Conservation (phyloP, 2,113 vertebrate genomes). For the Proteles cristata region DNA sequence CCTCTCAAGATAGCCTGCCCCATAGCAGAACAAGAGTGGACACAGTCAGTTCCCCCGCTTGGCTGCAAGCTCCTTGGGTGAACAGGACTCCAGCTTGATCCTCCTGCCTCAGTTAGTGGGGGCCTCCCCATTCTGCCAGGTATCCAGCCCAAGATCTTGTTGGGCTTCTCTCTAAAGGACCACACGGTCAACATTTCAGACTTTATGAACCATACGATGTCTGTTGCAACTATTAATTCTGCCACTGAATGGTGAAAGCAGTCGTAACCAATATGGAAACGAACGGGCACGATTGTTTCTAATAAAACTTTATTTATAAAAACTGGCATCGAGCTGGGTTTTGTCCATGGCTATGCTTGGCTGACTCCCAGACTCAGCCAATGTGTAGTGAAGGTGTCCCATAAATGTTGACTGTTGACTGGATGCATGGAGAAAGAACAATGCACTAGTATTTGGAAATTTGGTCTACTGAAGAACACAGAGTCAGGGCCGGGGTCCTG, state of each 20-base stretch:
- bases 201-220: rapidly evolving
- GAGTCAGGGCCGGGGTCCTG: background rate
- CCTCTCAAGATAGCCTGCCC: background rate
- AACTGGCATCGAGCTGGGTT: background rate
- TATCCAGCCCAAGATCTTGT: background rate
- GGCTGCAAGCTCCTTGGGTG: background rate
- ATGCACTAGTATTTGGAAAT: rapidly evolving
- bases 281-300: rapidly evolving
- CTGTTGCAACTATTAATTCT: rapidly evolving
- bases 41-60: background rate
- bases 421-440: background rate
- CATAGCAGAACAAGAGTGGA: rapidly evolving
- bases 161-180: rapidly evolving
- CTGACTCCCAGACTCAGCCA: background rate
- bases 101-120: background rate
- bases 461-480: background rate
- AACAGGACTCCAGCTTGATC: background rate
- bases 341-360: background rate
- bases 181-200: background rate
- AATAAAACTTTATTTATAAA: background rate
- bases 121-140: too few relatives aligned
- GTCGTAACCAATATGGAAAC: rapidly evolving
- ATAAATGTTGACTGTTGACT: background rate
- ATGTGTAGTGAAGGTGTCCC: background rate
- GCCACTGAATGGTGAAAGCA: rapidly evolving